These are phyloP conservation scores for Muricea muricata DNA, from an alignment of 92 coral and sea anemone genomes.

Conservation along the genomic window DNA sequence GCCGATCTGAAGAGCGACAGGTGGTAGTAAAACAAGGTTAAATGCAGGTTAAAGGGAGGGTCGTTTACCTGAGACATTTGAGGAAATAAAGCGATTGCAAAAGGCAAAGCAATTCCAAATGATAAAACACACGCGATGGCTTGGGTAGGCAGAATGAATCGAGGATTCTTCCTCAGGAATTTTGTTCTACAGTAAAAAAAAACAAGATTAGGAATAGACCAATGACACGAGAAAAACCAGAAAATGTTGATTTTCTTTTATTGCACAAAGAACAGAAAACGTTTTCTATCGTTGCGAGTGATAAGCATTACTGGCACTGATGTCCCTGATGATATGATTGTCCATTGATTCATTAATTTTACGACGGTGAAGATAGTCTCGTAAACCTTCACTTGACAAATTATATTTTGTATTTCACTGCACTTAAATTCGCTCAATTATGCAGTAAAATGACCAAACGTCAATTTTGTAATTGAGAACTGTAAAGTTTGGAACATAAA, in stretches of 20 bases:
- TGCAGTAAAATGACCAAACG: too few species aligned
- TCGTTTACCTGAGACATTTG: slow-evolving; percentile 83
- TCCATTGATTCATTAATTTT: too few species aligned
- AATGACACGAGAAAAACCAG: background rate
- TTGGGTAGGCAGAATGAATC: slow-evolving; percentile 79
- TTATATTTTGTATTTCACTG: too few species aligned
- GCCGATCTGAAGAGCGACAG: background rate
- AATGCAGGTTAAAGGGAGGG: background rate
- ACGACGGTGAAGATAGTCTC: too few species aligned
- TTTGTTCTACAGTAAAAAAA: slow-evolving; percentile 62
- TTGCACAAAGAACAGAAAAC: too few species aligned
- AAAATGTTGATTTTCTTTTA: too few species aligned
- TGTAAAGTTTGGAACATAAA: too few species aligned
- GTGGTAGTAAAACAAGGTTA: background rate
- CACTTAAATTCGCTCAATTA: too few species aligned
- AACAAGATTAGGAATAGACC: background rate
- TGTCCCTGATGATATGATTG: too few species aligned
- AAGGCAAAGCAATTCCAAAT: slow-evolving; percentile 88
- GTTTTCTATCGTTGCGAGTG: too few species aligned
- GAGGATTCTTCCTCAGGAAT: slow-evolving; percentile 81
- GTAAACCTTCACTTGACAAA: too few species aligned
- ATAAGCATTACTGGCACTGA: too few species aligned
- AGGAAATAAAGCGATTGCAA: slow-evolving; percentile 93
- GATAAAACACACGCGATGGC: slow-evolving; percentile 85
- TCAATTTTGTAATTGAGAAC: background rate